A percentile compares a stretch with the other conserved stretches of the same genome.
Evolutionary conservation across 2,797 vertebrate genomes (phyloP).

Genomic region (Nannoperca australis): DNA sequence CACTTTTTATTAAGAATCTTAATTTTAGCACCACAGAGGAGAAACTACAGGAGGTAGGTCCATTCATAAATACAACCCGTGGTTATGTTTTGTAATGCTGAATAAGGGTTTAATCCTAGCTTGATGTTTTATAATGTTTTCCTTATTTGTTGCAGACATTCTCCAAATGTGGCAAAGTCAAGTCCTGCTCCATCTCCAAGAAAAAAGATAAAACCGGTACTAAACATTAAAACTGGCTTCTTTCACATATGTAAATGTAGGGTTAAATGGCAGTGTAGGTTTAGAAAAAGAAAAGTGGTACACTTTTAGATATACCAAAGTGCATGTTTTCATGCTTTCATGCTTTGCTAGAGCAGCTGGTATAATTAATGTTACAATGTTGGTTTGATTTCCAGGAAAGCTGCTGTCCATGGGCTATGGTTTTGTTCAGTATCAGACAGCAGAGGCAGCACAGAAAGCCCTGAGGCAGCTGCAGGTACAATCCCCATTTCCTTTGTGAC

Average conservation of each 20-base stretch:
- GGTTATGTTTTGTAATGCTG: not conserved
- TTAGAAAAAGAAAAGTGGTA: too few relatives aligned
- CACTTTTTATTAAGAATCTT: constrained; percentile 96
- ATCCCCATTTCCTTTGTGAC: not conserved
- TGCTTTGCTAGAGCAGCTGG: not conserved
- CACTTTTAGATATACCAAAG: not conserved
- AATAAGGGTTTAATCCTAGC: not conserved
- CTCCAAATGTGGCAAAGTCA: constrained; percentile 90
- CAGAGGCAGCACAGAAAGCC: constrained; percentile 93
- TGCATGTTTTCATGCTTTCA: not conserved
- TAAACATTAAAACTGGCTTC: not conserved
- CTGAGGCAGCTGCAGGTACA: constrained; percentile 92
- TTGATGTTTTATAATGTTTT: not conserved
- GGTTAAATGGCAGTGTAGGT: not conserved
- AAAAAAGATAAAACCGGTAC: constrained; percentile 95
- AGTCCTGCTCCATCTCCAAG: constrained; percentile 92
- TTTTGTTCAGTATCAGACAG: constrained; percentile 93
- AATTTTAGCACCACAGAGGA: constrained; percentile 93
- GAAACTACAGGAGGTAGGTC: constrained; percentile 86
- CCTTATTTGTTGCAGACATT: constrained; percentile 86
- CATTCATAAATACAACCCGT: not conserved
- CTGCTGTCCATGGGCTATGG: constrained; percentile 96
- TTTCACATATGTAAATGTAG: not conserved
- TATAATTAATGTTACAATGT: not conserved
- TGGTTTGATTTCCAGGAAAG: constrained; percentile 81